Base-by-base conservation (phyloP, 2,888 invertebrate genomes). In the Allophyes oxyacanthae region DNA sequence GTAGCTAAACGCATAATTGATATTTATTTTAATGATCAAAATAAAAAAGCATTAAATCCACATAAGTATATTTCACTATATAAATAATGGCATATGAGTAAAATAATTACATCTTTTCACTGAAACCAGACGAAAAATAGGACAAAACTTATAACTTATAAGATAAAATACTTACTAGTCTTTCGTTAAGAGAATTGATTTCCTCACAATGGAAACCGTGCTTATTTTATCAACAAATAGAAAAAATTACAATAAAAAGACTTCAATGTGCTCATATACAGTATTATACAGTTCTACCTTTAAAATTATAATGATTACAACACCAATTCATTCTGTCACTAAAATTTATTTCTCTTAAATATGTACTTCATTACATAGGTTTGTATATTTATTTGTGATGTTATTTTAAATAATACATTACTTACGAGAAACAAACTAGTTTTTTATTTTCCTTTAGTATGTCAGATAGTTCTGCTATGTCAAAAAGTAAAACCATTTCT, bases 51-150 rank as follows among this genome's bases (percentile, higher is more conserved):
- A 60, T 71, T 49, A 69, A 75, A 75, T 75, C 64, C 77, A 77
- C 61, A 63, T 74, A 72, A 67, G 38, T 71, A 62, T 69, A 70
- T 70, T 80, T 81, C 72, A 79, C 66, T 78, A 71, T 77, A 75
- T 75, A 76, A 78, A 80, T 78, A 78, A 78, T 81, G 81, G 79
- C 81, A 79, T 77, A 74, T 48, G 50, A 58, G 60, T 69, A 55
- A 70, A 62, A 65, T 60, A 62, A 68, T 60, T 48, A 67, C 33
- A 65, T 34, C 8, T 49, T 50, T 58, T 56, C 28, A 61, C 48
- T 49, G 49, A 63, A 63, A 67, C 49, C 56, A 65, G 60, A 53
- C 40, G 43, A 55, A 75, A 58, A 45, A 50, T 69, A 64, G 53
- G 36, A 66, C 30, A 63, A 52, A 59, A 51, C 66, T 57, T 72